Base-by-base conservation (phyloP, 2,113 vertebrate genomes). In the Hiodon tergisus region DNA sequence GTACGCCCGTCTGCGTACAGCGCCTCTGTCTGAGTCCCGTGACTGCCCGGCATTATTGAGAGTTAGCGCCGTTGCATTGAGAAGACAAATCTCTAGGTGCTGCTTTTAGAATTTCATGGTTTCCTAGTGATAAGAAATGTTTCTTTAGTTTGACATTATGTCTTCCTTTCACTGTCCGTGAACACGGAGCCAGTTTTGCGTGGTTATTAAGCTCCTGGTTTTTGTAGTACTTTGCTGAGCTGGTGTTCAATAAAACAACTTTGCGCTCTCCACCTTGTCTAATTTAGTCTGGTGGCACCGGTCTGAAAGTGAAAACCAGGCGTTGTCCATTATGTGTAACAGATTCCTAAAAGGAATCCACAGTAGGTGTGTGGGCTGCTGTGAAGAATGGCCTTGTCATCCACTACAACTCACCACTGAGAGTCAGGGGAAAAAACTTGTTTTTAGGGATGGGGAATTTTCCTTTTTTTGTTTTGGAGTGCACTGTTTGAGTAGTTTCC, bases 401-500 rank as follows among this genome's bases (percentile, higher is more conserved):
- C 7, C 59, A 17, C 16, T 50, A 6, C 57, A 59, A 8, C n/a
- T 2, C 4, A 6, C 6, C 48, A 47, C 8, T 69, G 78, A 72
- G 52, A 68, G n/a, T 77, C 74, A 63, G 59, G 80, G 63, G 77
- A 83, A 84, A 78, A 78, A 46, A 57, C 52, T 87, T 84, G 83
- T 91, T 89, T 81, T 79, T 84, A 79, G 63, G 80, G 78, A 72
- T 83, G 87, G 86, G 83, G 86, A 84, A 88, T 89, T 86, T 88
- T 80, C 78, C 13, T 86, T 88, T 31, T 31, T 89, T 90, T 91
- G 84, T 91, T 91, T 89, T 88, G 87, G 88, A 90, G 87, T 82
- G 80, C 84, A 81, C 86, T 91, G 90, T 91, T 91, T 90, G 84
- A 92, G 81, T 83, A 83, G 90, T 92, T 91, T 88, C 90, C 69